Base-by-base conservation (phyloP, 2,888 invertebrate species). In the Polydrusus tereticollis region DNA sequence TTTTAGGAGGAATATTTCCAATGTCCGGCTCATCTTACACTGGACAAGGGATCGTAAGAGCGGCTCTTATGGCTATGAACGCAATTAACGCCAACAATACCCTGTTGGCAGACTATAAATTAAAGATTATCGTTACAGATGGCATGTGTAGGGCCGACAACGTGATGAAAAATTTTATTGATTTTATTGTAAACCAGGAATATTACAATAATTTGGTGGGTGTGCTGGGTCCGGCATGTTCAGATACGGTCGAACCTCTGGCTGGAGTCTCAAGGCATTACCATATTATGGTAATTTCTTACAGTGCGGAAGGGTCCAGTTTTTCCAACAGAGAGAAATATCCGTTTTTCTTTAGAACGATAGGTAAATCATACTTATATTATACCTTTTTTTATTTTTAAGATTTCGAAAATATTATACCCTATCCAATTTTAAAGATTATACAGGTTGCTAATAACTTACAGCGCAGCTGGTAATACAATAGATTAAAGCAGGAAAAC, bases 301-400 rank as follows among this genome's bases (percentile, higher is more conserved):
- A 94, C 82, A 91, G 92, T 72, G 94, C 94, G 0, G 94, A 94
- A 82, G 93, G 93, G 0, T 89, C 92, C 1, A 90, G 89, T 47
- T 92, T 93, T 79, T 89, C 89, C 0, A 90, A 93, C 82, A 87
- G 92, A 18, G 84, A 85, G 2, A 90, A 89, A 73, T 94, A 93
- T 84, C 93, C 94, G 0, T 93, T 91, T 81, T 94, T 94, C 84
- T 94, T 93, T 82, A 85, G 94, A 8, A 94, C 94, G 0, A 93
- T 94, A 70, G 94, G 93, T 1, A 67, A 71, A 68, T 59, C 7
- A 3, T 21, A 0, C 3, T 7, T 2, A 18, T 8, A 5, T 36
- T 3, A 58, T 33, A 2, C 8, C 18, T 6, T 26, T 29, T 33
- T 21, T 43, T 45, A 14, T 62, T 62, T 8, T 45, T 62, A 36